Evolutionary conservation across 1,140 invertebrate species (phyloP).

Genomic region (Cepaea nemoralis): DNA sequence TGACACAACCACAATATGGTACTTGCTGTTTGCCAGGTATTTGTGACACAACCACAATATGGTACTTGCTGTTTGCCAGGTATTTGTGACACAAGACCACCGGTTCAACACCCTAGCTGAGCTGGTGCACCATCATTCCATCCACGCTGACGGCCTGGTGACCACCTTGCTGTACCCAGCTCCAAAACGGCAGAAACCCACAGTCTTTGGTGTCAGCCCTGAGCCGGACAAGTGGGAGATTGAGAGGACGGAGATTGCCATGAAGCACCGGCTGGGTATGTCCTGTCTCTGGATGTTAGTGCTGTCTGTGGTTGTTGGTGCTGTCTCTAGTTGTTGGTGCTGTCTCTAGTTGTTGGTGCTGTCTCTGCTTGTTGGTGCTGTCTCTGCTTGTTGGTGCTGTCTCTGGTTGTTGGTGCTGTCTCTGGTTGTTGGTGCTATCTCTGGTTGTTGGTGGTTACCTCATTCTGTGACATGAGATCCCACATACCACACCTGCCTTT

Average conservation of each 20-base stretch:
- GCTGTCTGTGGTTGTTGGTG: too few species aligned
- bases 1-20: not conserved
- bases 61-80: slow-evolving; percentile 69
- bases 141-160: slow-evolving; percentile 93
- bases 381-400: too few species aligned
- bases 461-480: too few species aligned
- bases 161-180: slow-evolving; percentile 97
- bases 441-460: too few species aligned
- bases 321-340: too few species aligned
- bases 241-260: slow-evolving; percentile 96
- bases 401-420: too few species aligned
- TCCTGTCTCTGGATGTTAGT: too few species aligned
- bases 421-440: too few species aligned
- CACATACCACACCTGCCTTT: too few species aligned
- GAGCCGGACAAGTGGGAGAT: slow-evolving; percentile 77
- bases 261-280: slow-evolving; percentile 93
- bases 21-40: not conserved
- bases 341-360: too few species aligned
- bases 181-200: slow-evolving; percentile 96
- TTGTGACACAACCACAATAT: not conserved
- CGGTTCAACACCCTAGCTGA: slow-evolving; percentile 97
- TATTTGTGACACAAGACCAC: slow-evolving; percentile 95
- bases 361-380: too few species aligned
- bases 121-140: slow-evolving; percentile 97
- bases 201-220: slow-evolving; percentile 74